Percentiles rank a stretch among this genome's conserved stretches.
Conservation (phyloP, 2,797 vertebrate species). For the Halcyon smyrnensis region DNA sequence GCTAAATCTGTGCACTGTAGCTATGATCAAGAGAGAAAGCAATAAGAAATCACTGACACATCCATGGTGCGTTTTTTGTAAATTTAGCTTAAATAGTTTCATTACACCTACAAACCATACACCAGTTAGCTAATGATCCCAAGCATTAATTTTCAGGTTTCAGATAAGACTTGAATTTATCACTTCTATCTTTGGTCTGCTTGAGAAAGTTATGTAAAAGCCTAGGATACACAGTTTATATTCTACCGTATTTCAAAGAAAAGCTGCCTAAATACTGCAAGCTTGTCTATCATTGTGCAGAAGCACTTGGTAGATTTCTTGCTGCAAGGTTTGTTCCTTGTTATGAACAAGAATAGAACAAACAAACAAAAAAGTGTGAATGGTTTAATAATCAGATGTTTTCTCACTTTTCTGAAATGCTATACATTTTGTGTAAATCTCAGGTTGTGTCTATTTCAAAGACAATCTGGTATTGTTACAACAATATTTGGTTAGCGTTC, state of each 20-base stretch:
- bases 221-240: background rate
- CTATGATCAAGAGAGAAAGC: background rate
- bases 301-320: background rate
- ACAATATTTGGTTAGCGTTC: background rate
- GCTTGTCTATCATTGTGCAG: background rate
- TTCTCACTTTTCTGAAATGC: background rate
- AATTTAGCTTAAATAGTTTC: background rate
- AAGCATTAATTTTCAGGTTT: slow-evolving; percentile 11
- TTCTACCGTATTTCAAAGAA: background rate
- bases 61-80: background rate
- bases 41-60: background rate
- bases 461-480: background rate
- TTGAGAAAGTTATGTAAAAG: background rate
- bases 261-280: background rate
- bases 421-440: background rate
- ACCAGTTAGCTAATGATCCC: background rate
- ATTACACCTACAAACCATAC: background rate
- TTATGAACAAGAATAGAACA: background rate
- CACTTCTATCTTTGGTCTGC: background rate
- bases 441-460: background rate
- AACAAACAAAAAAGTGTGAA: background rate
- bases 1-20: background rate
- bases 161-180: background rate
- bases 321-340: background rate
- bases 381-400: background rate